Percentiles rank a stretch among this genome's conserved stretches.
Conservation (phyloP, 2,888 invertebrate species). For the Pasiphila rectangulata region DNA sequence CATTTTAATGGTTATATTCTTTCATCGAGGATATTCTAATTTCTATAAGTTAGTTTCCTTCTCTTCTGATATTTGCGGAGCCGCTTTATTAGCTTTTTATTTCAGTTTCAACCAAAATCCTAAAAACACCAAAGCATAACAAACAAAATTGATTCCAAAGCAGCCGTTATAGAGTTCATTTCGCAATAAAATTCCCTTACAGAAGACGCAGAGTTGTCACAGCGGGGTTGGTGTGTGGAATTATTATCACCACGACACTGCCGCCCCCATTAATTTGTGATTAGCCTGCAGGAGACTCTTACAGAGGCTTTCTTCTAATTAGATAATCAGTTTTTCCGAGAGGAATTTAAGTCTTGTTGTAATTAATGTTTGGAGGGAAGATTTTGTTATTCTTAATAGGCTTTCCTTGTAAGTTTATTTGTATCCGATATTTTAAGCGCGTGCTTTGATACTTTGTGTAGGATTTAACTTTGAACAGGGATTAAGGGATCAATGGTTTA, state of each 20-base stretch:
- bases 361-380: slow-evolving; percentile 44
- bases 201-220: slow-evolving; percentile 2
- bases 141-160: neutral
- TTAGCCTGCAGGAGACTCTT: slow-evolving; percentile 72
- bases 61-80: too few relatives aligned
- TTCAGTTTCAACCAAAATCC: too few relatives aligned
- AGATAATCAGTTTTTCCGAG: slow-evolving; percentile 71
- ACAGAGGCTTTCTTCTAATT: slow-evolving; percentile 71
- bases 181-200: neutral
- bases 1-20: too few relatives aligned
- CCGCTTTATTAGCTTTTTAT: too few relatives aligned
- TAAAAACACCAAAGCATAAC: neutral
- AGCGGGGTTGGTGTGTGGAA: slow-evolving; percentile 24
- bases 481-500: neutral
- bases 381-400: slow-evolving; percentile 26
- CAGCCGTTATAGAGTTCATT: neutral
- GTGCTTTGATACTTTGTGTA: neutral
- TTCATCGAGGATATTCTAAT: too few relatives aligned
- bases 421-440: slow-evolving; percentile 11
- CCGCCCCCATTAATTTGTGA: slow-evolving; percentile 77
- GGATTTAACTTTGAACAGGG: neutral
- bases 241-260: slow-evolving; percentile 23
- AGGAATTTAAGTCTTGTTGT: slow-evolving; percentile 53
- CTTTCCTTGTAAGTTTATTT: slow-evolving; percentile 20
- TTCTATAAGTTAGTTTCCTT: too few relatives aligned